Percentiles rank a stretch among this genome's conserved stretches.
Conservation (phyloP, 2,888 invertebrate genomes). For the Ophion costatus region DNA sequence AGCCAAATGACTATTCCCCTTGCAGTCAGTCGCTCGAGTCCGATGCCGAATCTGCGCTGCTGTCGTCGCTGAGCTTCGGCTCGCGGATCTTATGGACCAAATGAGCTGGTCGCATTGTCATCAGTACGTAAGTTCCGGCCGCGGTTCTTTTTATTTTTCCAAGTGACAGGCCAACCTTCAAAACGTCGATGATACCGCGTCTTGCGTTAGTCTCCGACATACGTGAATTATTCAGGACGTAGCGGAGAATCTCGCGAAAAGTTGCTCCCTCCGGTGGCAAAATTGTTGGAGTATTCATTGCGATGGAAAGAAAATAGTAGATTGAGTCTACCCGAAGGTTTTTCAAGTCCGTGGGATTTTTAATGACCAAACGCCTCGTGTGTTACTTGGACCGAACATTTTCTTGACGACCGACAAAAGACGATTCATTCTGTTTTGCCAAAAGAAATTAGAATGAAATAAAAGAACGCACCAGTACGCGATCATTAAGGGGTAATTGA, state of each 20-base stretch:
- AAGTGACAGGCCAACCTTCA: constrained; percentile 75
- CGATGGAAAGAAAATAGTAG: neutral
- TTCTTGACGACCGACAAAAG: constrained; percentile 23
- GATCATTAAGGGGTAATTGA: too few species aligned
- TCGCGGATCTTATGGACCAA: constrained; percentile 71
- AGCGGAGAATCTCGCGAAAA: constrained; percentile 76
- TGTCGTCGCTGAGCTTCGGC: constrained; percentile 74
- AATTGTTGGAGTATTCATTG: constrained; percentile 33
- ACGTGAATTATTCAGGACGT: constrained; percentile 76
- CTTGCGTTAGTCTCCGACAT: constrained; percentile 74
- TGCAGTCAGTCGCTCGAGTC: constrained; percentile 55
- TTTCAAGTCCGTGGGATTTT: neutral
- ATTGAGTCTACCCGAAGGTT: neutral
- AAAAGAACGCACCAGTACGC: neutral
- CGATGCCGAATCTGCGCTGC: constrained; percentile 65
- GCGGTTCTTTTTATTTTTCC: constrained; percentile 75
- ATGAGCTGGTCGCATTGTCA: constrained; percentile 62
- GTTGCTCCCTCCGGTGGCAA: constrained; percentile 72
- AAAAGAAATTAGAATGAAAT: neutral
- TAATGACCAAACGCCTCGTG: neutral
- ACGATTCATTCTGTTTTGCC: neutral
- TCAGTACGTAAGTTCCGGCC: constrained; percentile 73
- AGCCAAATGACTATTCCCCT: neutral
- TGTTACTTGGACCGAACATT: neutral
- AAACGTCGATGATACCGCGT: constrained; percentile 74